Percentiles rank a stretch among this genome's conserved stretches.
Evolutionary conservation across 2,113 vertebrate species (phyloP).

Genomic region (Corythaixoides concolor): DNA sequence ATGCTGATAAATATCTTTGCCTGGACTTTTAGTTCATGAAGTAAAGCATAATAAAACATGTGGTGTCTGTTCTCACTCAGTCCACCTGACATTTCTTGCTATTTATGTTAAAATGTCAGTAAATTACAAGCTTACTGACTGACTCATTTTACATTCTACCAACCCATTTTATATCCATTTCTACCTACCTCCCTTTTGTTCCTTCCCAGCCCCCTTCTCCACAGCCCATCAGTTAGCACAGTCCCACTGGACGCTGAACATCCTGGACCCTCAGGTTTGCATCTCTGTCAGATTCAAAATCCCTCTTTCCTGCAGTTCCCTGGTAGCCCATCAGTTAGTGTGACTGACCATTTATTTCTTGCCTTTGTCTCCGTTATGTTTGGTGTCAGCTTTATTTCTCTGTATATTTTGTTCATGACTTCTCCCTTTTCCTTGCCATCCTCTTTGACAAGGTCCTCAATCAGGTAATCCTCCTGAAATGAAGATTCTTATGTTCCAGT

Average conservation of each 20-base stretch:
- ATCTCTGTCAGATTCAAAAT: not conserved
- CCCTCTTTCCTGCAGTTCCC: not conserved
- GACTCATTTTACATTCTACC: not conserved
- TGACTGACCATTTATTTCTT: not conserved
- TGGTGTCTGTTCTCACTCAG: not conserved
- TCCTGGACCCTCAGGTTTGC: not conserved
- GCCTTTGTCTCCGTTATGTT: not conserved
- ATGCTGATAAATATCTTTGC: not conserved
- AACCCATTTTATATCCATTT: not conserved
- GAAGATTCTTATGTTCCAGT: not conserved
- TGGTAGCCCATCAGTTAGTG: not conserved
- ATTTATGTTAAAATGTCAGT: not conserved
- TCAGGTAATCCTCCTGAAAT: not conserved
- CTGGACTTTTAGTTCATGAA: not conserved
- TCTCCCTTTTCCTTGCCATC: not conserved
- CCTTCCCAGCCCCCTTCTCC: not conserved
- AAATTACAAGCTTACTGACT: not conserved
- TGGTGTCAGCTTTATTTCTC: not conserved
- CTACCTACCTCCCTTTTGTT: not conserved
- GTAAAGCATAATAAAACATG: not conserved
- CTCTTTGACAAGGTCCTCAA: not conserved
- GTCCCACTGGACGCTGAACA: fast-evolving
- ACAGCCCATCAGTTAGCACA: not conserved
- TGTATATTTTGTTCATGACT: not conserved
- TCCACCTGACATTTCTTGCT: not conserved